phyloP scores from a whole-genome alignment of 2,113 vertebrate genomes.

The Sander lucioperca region DNA sequence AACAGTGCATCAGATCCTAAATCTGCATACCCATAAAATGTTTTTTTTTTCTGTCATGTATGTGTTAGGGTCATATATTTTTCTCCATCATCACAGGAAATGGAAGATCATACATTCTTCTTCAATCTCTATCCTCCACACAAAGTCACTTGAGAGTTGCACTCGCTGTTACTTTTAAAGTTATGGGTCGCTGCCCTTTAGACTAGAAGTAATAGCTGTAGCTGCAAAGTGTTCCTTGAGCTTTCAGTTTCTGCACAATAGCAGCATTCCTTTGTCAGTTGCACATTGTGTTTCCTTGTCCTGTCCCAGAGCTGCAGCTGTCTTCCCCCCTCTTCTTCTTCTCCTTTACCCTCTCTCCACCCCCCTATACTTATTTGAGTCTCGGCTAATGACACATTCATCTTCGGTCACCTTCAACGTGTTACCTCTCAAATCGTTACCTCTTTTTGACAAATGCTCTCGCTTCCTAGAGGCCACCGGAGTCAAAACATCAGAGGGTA shows the following conservation, averaged over 20 bases:
- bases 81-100: conserved; percentile 12
- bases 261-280: conserved; percentile 1
- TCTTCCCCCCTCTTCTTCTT: background rate
- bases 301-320: conserved; percentile 7
- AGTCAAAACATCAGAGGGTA: conserved; percentile 67
- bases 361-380: conserved; percentile 53
- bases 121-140: conserved; percentile 33
- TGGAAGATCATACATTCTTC: conserved; percentile 30
- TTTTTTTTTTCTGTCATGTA: conserved; percentile 17
- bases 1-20: conserved; percentile 40
- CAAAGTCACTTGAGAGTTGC: conserved; percentile 10
- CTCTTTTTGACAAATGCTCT: conserved; percentile 65
- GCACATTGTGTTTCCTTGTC: background rate
- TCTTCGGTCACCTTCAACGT: conserved; percentile 79
- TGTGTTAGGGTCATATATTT: conserved; percentile 11
- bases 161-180: conserved; percentile 7
- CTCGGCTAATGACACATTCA: conserved; percentile 69
- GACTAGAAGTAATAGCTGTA: background rate
- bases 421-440: conserved; percentile 43
- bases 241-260: background rate
- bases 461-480: conserved; percentile 53
- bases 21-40: conserved; percentile 40
- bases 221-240: background rate
- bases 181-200: conserved; percentile 11
- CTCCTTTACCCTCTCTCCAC: conserved; percentile 8